A percentile compares a stretch with the other conserved stretches of the same genome.
phyloP scores from a whole-genome alignment of 2,888 invertebrate species.

The Caenorhabditis wallacei region DNA sequence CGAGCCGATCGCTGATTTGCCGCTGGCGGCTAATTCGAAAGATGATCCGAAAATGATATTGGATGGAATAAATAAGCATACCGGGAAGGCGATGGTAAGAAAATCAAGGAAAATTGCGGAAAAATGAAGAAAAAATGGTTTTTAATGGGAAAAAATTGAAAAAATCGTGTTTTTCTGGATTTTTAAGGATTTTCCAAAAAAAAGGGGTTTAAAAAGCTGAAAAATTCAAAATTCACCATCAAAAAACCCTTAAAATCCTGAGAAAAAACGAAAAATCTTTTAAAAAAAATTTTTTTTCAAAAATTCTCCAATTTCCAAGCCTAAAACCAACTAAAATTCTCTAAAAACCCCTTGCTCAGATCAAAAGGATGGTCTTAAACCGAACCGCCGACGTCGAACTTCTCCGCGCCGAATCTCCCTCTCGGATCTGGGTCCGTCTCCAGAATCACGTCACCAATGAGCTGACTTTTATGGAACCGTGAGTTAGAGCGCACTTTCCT shows the following conservation, averaged over 20 bases:
- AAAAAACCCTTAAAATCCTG: too few relatives aligned
- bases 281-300: neutral
- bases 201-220: too few relatives aligned
- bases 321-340: slow-evolving; percentile 17
- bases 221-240: too few relatives aligned
- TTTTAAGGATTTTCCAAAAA: too few relatives aligned
- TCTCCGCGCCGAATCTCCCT: slow-evolving; percentile 66
- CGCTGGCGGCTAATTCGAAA: slow-evolving; percentile 1
- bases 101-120: neutral
- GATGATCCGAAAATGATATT: slow-evolving; percentile 39
- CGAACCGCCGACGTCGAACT: slow-evolving; percentile 60
- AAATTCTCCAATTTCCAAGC: neutral
- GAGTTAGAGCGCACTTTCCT: slow-evolving; percentile 13
- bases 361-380: slow-evolving; percentile 62
- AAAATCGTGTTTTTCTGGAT: too few relatives aligned
- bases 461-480: slow-evolving; percentile 69
- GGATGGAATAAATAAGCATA: slow-evolving; percentile 50
- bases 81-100: slow-evolving; percentile 32
- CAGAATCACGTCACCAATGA: slow-evolving; percentile 69
- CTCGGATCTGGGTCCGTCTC: slow-evolving; percentile 70
- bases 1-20: slow-evolving; percentile 43
- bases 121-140: too few relatives aligned
- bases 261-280: neutral
- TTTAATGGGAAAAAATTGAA: too few relatives aligned
- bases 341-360: slow-evolving; percentile 27